phyloP scores from a whole-genome alignment of 2,113 vertebrate genomes.

The Albula glossodonta region DNA sequence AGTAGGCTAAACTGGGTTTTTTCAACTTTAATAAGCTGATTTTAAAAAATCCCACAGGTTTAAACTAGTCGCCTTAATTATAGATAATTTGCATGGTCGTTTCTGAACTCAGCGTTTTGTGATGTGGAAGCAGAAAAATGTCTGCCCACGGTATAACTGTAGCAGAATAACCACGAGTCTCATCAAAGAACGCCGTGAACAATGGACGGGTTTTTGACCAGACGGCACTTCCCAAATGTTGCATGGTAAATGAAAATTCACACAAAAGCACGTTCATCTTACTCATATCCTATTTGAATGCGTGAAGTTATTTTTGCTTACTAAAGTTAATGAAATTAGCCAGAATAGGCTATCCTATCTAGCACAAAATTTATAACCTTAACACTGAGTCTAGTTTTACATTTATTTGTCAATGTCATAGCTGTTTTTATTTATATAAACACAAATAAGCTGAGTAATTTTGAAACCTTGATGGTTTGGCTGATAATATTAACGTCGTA shows the following conservation, averaged over 20 bases:
- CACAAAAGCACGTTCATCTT: not conserved
- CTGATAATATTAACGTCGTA: slow-evolving; percentile 93
- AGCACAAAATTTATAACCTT: too few relatives aligned
- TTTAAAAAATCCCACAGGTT: not conserved
- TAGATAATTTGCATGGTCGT: not conserved
- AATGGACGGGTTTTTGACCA: not conserved
- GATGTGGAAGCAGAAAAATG: not conserved
- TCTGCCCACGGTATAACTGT: not conserved
- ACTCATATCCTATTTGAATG: not conserved
- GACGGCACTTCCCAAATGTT: not conserved
- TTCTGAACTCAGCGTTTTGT: slow-evolving; percentile 20
- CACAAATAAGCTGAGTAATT: slow-evolving; percentile 86
- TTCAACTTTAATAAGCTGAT: not conserved
- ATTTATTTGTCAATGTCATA: slow-evolving; percentile 77
- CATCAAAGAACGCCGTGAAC: not conserved
- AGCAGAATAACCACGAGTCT: not conserved
- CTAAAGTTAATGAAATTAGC: too few relatives aligned
- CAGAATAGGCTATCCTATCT: too few relatives aligned
- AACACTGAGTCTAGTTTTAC: too few relatives aligned
- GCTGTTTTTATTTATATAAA: slow-evolving; percentile 97
- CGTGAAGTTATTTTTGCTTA: not conserved
- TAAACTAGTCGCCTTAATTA: not conserved
- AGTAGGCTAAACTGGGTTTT: not conserved
- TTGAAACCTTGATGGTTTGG: slow-evolving; percentile 96
- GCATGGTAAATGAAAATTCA: not conserved